Conservation (phyloP, 2,113 vertebrate species). For the Suricata suricatta region DNA sequence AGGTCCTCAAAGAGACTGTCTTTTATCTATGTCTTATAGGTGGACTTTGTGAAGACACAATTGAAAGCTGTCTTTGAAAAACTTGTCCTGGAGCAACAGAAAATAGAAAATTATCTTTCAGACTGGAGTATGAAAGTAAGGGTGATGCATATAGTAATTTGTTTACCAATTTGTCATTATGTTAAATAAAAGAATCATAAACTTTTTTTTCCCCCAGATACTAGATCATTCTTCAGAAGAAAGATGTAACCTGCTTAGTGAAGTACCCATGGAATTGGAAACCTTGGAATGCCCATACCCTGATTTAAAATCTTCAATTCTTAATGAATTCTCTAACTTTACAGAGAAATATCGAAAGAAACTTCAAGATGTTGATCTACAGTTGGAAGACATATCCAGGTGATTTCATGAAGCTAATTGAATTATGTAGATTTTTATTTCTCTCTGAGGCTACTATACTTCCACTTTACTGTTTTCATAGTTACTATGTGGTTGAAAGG, state of each 20-base stretch:
- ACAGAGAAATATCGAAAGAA: conserved; percentile 85
- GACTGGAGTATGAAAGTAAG: conserved; percentile 86
- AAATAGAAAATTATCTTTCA: conserved; percentile 86
- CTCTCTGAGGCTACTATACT: background rate
- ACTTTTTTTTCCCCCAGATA: conserved; percentile 68
- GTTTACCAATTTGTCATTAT: conserved; percentile 16
- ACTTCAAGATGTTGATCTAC: conserved; percentile 83
- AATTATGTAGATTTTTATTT: background rate
- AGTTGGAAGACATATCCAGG: conserved; percentile 86
- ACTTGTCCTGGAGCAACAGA: conserved; percentile 84
- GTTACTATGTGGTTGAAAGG: conserved; percentile 2
- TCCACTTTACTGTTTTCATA: conserved; percentile 17
- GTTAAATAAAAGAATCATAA: conserved; percentile 42
- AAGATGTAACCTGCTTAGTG: conserved; percentile 64
- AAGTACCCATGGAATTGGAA: conserved; percentile 87
- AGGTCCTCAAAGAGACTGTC: background rate
- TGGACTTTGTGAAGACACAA: conserved; percentile 89
- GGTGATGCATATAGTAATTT: background rate
- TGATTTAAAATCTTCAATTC: conserved; percentile 87
- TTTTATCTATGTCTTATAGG: conserved; percentile 81
- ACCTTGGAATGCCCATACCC: conserved; percentile 89
- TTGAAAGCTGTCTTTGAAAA: conserved; percentile 85
- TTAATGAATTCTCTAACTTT: conserved; percentile 87
- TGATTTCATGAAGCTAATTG: conserved; percentile 68
- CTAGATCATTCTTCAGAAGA: conserved; percentile 73